Base-by-base conservation (phyloP, 2,888 invertebrate genomes). In the Tholera decimalis region DNA sequence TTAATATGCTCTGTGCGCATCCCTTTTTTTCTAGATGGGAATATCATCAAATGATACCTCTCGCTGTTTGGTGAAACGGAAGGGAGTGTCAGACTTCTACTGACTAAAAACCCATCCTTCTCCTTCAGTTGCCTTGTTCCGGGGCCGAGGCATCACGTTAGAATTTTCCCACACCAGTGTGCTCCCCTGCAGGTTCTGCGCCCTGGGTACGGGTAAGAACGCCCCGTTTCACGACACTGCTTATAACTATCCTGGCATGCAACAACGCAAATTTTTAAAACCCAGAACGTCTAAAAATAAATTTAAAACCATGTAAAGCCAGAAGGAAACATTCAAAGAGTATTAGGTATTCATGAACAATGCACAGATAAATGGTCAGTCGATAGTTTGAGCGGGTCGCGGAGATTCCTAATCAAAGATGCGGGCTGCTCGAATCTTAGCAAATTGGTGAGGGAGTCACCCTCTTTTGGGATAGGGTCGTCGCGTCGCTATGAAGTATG, bases 381-480 rank as follows among this genome's bases (percentile, higher is more conserved):
- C 86, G 83, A 85, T 84, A 79, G 73, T 62, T 77, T 41, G 60
- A 60, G 53, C 56, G 66, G 71, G 68, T 57, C 74, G 83, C 84
- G 83, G 88, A 91, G 90, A 91, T 92, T 92, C 86, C 89, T 93
- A 94, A 95, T 94, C 94, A 94, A 94, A 94, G 95, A 95, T 95
- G 95, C 95, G 95, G 95, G 94, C 85, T 84, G 87, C 86, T 81
- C 82, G 93, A 91, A 93, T 95, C 94, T 95, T 95, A 93, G 90
- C 93, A 93, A 95, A 95, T 95, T 94, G 92, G 86, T 86, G 84
- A 89, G 94, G 94, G 92, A 89, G 87, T 76, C 73, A 82, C 89
- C 92, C 90, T 84, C 85, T 74, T 71, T 58, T 41, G 15, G 18
- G 15, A n/a, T 83, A 94, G 94, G 94, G 94, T 69, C 94, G 90